phyloP scores from a whole-genome alignment of 2,113 vertebrate genomes.

The Piaya cayana region DNA sequence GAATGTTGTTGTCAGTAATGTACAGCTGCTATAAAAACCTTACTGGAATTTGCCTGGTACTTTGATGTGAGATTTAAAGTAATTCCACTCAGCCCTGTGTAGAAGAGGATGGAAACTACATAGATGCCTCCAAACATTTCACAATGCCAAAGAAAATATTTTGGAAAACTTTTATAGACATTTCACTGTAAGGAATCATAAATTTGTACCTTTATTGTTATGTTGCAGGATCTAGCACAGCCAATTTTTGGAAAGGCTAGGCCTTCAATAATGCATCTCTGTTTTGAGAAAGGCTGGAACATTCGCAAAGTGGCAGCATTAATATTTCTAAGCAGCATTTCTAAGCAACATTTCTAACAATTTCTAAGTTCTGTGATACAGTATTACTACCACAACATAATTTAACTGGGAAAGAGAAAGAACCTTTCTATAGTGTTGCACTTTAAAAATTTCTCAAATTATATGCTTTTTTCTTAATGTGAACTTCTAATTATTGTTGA shows the following conservation, averaged over 20 bases:
- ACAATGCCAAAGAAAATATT: background rate
- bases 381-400: background rate
- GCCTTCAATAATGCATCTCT: constrained; percentile 68
- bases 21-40: background rate
- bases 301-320: background rate
- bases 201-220: constrained; percentile 68
- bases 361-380: background rate
- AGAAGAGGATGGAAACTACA: background rate
- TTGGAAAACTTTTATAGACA: fast-evolving
- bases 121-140: background rate
- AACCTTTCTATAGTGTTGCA: background rate
- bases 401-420: background rate
- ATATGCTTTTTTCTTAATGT: background rate
- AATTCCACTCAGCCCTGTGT: background rate
- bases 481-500: background rate
- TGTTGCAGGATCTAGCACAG: constrained; percentile 78
- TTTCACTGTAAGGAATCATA: background rate
- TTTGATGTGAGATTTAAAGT: background rate
- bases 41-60: background rate
- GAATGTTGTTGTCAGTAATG: fast-evolving
- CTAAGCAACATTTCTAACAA: background rate
- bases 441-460: background rate
- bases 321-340: background rate
- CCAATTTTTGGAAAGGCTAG: constrained; percentile 8
- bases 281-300: constrained; percentile 64